Conservation (phyloP, 2,888 invertebrate genomes). For the Hemaris fuciformis region DNA sequence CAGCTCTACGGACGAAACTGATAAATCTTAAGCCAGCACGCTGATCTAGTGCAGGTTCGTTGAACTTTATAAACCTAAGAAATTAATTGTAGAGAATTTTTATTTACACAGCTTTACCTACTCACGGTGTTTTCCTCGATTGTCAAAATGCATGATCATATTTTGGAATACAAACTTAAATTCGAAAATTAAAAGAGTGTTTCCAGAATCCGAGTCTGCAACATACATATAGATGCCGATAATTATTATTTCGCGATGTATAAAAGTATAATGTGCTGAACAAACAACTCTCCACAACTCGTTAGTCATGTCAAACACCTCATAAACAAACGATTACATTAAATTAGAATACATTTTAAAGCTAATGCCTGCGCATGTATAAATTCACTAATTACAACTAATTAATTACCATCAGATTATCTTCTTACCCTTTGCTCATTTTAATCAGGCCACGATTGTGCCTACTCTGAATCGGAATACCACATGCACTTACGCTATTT, state of each 20-base stretch:
- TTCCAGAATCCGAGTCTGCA: neutral
- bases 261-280: neutral
- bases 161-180: too few species aligned
- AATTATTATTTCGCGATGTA: conserved; percentile 11
- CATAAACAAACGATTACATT: conserved; percentile 48
- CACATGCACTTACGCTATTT: neutral
- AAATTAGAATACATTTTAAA: conserved; percentile 48
- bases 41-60: too few species aligned
- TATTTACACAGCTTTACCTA: too few species aligned
- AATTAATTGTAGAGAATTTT: too few species aligned
- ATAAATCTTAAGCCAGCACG: too few species aligned
- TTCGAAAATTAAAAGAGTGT: too few species aligned
- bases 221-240: neutral
- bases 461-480: conserved; percentile 21
- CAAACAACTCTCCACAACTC: conserved; percentile 7
- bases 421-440: conserved; percentile 35
- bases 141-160: too few species aligned
- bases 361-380: conserved; percentile 43
- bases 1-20: too few species aligned
- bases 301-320: conserved; percentile 42
- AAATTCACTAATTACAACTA: conserved; percentile 32
- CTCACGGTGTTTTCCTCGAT: too few species aligned
- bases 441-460: conserved; percentile 38
- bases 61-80: too few species aligned
- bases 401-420: conserved; percentile 29